Evolutionary conservation across 1,140 invertebrate genomes (phyloP).

Genomic region (Aricia agestis): DNA sequence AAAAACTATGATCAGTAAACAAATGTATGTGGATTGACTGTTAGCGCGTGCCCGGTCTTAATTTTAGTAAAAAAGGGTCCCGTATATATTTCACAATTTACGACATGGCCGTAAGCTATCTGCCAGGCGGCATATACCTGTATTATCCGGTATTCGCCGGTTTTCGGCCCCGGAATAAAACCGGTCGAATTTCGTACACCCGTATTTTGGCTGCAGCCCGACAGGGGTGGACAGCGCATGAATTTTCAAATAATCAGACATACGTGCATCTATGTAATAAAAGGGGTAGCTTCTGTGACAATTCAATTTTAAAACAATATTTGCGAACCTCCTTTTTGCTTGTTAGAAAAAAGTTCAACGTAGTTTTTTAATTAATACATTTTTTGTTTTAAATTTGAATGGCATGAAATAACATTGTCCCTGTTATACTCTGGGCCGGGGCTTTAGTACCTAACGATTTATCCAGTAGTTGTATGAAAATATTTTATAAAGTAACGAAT

Average conservation of each 20-base stretch:
- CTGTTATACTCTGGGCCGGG: not conserved
- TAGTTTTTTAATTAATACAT: slow-evolving; percentile 7
- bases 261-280: slow-evolving; percentile 41
- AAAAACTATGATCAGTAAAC: no score
- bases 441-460: not conserved
- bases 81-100: slow-evolving; percentile 19
- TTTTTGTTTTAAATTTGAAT: slow-evolving; percentile 31
- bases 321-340: slow-evolving; percentile 24
- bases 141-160: slow-evolving; percentile 35
- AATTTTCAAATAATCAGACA: slow-evolving; percentile 64
- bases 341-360: slow-evolving; percentile 21
- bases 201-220: slow-evolving; percentile 56
- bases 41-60: not conserved
- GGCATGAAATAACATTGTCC: not conserved
- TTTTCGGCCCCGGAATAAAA: slow-evolving; percentile 44
- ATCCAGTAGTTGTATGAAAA: not conserved
- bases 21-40: no score
- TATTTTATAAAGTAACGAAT: not conserved
- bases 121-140: slow-evolving; percentile 26
- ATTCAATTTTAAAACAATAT: slow-evolving; percentile 41
- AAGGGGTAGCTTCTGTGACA: slow-evolving; percentile 32
- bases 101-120: slow-evolving; percentile 24
- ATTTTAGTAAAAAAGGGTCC: not conserved
- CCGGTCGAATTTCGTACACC: slow-evolving; percentile 47
- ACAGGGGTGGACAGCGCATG: slow-evolving; percentile 55